Evolutionary conservation across 23 tunicate genomes (phyloP).

Genomic region (Clavelina lepadiformis): DNA sequence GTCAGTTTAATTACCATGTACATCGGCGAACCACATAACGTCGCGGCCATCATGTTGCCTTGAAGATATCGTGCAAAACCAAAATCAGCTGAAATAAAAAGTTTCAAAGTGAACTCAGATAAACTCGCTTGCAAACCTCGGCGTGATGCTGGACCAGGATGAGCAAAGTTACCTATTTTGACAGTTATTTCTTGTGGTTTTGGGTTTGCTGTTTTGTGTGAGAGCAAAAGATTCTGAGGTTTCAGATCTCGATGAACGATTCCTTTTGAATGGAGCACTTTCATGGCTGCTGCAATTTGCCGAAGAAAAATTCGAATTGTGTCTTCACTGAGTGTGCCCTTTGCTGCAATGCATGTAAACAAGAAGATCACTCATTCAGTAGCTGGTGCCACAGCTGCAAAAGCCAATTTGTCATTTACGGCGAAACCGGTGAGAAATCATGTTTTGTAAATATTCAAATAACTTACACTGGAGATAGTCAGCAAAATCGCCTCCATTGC

Average conservation of each 20-base stretch:
- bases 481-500: constrained; percentile 96
- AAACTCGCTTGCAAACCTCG: background rate
- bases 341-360: constrained; percentile 15
- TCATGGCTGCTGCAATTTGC: constrained; percentile 90
- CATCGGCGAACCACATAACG: constrained; percentile 98
- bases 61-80: constrained; percentile 96
- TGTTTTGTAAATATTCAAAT: background rate
- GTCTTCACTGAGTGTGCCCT: constrained; percentile 89
- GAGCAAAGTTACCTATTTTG: constrained; percentile 65
- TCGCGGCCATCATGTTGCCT: constrained; percentile 84
- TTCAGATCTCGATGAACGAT: constrained; percentile 97
- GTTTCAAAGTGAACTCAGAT: background rate
- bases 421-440: no score
- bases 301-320: constrained; percentile 74
- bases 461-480: constrained; percentile 73
- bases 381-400: background rate
- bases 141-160: no score
- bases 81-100: constrained; percentile 82
- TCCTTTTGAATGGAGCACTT: constrained; percentile 65
- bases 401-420: background rate
- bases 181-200: constrained; percentile 67
- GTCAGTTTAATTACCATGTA: constrained; percentile 71
- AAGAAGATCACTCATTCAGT: background rate
- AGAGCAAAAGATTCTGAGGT: constrained; percentile 87
- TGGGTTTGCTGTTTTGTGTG: constrained; percentile 57